A percentile compares a stretch with the other conserved stretches of the same genome.
These are phyloP conservation scores for Oedothorax gibbosus DNA, from an alignment of 1,140 invertebrate species.

Conservation along the genomic window DNA sequence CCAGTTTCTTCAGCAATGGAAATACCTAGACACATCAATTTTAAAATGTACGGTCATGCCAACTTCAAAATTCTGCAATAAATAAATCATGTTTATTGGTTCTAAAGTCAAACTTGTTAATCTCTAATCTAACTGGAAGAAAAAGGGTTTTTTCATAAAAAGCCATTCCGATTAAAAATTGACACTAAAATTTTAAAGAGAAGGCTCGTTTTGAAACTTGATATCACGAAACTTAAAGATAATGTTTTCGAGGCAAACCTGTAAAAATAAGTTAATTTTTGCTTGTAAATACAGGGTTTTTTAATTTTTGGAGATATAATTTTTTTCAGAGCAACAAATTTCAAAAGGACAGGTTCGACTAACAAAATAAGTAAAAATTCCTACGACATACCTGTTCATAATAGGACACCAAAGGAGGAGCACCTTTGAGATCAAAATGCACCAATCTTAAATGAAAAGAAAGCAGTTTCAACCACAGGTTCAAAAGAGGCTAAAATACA, in stretches of 20 bases:
- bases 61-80: too few relatives aligned
- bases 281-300: neutral
- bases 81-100: too few relatives aligned
- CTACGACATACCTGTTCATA: constrained; percentile 69
- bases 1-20: constrained; percentile 74
- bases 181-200: too few relatives aligned
- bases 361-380: neutral
- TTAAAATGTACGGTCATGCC: neutral
- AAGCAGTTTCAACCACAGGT: neutral
- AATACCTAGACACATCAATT: neutral
- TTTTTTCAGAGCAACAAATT: neutral
- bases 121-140: too few relatives aligned
- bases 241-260: neutral
- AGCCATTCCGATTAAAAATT: too few relatives aligned
- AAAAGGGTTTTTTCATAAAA: too few relatives aligned
- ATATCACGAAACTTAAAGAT: neutral
- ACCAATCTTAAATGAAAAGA: constrained; percentile 70
- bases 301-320: neutral
- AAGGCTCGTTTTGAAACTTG: too few relatives aligned
- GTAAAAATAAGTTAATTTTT: neutral
- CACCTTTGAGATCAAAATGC: constrained; percentile 80
- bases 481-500: too few relatives aligned
- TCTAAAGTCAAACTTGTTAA: too few relatives aligned
- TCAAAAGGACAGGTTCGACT: neutral
- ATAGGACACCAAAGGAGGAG: constrained; percentile 76